These are phyloP conservation scores for Tachystola acroxantha DNA, from an alignment of 2,888 invertebrate species.

Conservation along the genomic window DNA sequence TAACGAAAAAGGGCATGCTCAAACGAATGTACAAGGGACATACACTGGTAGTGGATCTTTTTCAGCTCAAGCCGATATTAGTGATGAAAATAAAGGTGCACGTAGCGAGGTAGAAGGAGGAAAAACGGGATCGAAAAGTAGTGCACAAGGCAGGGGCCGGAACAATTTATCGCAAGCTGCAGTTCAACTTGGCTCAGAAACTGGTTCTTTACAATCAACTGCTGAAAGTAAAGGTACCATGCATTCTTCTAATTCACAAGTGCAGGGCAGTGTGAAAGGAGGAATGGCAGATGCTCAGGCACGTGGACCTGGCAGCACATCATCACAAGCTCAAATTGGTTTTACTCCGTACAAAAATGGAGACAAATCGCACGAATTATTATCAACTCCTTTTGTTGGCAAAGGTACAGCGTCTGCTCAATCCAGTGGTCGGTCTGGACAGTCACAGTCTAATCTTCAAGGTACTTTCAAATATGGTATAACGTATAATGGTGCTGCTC, in stretches of 20 bases:
- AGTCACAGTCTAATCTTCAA: constrained; percentile 89
- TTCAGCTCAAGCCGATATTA: constrained; percentile 89
- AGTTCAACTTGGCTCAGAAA: constrained; percentile 85
- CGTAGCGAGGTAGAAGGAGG: constrained; percentile 84
- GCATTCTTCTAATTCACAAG: constrained; percentile 88
- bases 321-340: constrained; percentile 93
- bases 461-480: constrained; percentile 89
- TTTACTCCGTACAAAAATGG: constrained; percentile 86
- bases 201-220: constrained; percentile 85
- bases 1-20: constrained; percentile 85
- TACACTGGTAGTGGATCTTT: constrained; percentile 88
- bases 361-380: constrained; percentile 67
- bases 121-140: constrained; percentile 85
- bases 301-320: constrained; percentile 89
- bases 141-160: constrained; percentile 86
- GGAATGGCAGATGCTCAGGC: constrained; percentile 93
- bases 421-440: constrained; percentile 85
- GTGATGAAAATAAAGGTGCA: constrained; percentile 85
- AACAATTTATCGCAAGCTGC: constrained; percentile 87
- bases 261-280: constrained; percentile 89
- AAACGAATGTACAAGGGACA: constrained; percentile 89
- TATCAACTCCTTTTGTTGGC: constrained; percentile 81
- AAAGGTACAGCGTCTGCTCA: constrained; percentile 89
- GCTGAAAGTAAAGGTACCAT: constrained; percentile 86
- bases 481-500: constrained; percentile 88